Conservation (phyloP, 2,113 vertebrate genomes). For the Saguinus imperator region DNA sequence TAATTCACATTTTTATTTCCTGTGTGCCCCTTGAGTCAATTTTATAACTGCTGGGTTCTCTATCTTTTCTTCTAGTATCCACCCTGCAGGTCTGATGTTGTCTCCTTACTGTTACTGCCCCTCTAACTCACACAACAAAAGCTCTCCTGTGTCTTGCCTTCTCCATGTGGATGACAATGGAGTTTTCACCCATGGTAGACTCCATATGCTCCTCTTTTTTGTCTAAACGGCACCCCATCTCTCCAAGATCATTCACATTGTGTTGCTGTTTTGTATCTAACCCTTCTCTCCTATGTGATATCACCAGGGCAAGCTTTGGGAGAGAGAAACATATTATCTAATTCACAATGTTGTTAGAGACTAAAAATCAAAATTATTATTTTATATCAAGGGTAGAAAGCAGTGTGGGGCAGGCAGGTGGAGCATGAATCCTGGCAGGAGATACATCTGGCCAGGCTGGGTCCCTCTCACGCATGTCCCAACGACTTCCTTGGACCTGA, state of each 20-base stretch:
- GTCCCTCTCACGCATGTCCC: neutral
- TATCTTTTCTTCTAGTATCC: neutral
- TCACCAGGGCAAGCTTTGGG: neutral
- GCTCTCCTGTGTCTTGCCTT: neutral
- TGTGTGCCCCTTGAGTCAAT: neutral
- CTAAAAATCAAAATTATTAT: neutral
- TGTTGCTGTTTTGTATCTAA: neutral
- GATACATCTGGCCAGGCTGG: neutral
- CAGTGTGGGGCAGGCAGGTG: neutral
- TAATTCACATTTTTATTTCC: neutral
- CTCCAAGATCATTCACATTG: neutral
- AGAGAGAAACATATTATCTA: neutral
- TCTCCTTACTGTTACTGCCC: neutral
- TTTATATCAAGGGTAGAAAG: neutral
- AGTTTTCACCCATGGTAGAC: rapidly evolving
- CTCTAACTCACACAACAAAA: neutral
- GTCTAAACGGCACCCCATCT: neutral
- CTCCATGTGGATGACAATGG: too few species aligned
- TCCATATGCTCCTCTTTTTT: neutral
- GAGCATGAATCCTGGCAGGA: neutral
- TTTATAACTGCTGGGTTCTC: neutral
- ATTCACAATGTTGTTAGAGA: neutral
- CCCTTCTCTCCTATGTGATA: neutral
- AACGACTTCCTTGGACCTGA: neutral
- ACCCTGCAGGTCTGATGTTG: neutral